phyloP scores from a whole-genome alignment of 2,888 invertebrate species.

The Pinctada fucata region DNA sequence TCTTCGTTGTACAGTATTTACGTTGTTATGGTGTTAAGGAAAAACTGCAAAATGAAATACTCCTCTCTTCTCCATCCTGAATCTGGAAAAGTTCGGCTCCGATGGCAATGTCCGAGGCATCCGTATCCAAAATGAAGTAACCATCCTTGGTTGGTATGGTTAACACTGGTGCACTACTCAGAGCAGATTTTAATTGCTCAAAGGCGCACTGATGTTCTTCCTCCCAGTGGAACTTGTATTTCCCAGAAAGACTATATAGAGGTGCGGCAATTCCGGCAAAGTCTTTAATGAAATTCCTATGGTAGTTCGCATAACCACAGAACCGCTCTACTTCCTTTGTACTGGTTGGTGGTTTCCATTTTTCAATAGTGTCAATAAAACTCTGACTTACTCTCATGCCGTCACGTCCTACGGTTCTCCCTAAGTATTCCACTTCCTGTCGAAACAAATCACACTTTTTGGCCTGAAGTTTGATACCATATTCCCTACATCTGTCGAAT shows the following conservation, averaged over 20 bases:
- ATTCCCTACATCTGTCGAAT: background rate
- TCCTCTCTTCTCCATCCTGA: constrained; percentile 20
- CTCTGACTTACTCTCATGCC: no score
- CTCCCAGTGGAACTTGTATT: background rate
- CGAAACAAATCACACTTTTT: constrained; percentile 12
- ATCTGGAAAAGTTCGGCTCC: constrained; percentile 15
- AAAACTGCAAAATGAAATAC: background rate
- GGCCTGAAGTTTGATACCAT: constrained; percentile 9
- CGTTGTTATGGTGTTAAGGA: background rate
- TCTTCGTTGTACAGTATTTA: constrained; percentile 19
- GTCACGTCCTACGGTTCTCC: no score
- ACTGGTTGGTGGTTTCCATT: no score
- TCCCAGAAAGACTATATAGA: constrained; percentile 14
- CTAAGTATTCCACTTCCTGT: no score
- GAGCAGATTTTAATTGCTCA: background rate
- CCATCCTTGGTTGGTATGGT: background rate
- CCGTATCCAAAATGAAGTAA: background rate
- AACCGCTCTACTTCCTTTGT: background rate
- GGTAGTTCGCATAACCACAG: constrained; percentile 15
- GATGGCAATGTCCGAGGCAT: no score
- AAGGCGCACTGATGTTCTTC: no score
- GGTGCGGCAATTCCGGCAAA: constrained; percentile 20
- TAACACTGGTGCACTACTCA: background rate
- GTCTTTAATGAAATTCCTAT: constrained; percentile 9
- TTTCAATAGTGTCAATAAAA: no score